Evolutionary conservation across 2,888 invertebrate genomes (phyloP).

Genomic region (Frankliniella intonsa): DNA sequence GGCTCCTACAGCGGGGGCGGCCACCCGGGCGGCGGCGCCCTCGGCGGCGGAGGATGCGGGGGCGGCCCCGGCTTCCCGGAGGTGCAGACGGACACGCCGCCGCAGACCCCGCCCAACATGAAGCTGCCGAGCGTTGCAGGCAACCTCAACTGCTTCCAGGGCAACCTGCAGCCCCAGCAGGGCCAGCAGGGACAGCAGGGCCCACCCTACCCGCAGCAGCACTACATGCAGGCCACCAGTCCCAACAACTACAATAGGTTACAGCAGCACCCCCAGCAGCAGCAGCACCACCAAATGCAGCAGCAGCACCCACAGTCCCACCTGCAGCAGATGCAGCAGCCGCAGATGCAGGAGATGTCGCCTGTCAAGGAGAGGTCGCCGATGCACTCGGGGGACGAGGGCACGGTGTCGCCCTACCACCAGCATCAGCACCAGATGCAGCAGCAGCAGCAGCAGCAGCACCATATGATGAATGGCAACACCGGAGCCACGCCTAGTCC

Average conservation of each 20-base stretch:
- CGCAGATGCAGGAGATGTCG: slow-evolving; percentile 28
- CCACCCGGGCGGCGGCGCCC: slow-evolving; percentile 36
- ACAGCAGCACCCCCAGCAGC: slow-evolving; percentile 45
- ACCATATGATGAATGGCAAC: slow-evolving; percentile 31
- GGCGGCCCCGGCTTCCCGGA: slow-evolving; percentile 71
- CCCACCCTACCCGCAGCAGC: slow-evolving; percentile 55
- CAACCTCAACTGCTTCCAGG: slow-evolving; percentile 52
- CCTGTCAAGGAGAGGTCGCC: slow-evolving; percentile 15
- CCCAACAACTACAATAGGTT: slow-evolving; percentile 51
- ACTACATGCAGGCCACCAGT: slow-evolving; percentile 50
- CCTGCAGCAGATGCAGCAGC: slow-evolving; percentile 26
- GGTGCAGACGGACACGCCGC: slow-evolving; percentile 83
- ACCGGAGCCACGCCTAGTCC: slow-evolving; percentile 37
- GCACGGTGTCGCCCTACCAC: slow-evolving; percentile 29
- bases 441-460: slow-evolving; percentile 30
- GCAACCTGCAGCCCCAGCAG: slow-evolving; percentile 46
- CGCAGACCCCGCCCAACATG: slow-evolving; percentile 92
- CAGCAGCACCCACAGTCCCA: slow-evolving; percentile 31
- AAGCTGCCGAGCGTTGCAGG: slow-evolving; percentile 77
- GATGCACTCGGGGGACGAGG: slow-evolving; percentile 23
- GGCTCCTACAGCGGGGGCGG: slow-evolving; percentile 59
- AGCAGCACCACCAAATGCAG: slow-evolving; percentile 43
- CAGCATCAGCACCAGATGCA: slow-evolving; percentile 30
- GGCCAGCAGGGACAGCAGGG: slow-evolving; percentile 48
- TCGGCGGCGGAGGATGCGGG: slow-evolving; percentile 37